Conservation (phyloP, 2,888 invertebrate genomes). For the Pyrocoelia pectoralis region DNA sequence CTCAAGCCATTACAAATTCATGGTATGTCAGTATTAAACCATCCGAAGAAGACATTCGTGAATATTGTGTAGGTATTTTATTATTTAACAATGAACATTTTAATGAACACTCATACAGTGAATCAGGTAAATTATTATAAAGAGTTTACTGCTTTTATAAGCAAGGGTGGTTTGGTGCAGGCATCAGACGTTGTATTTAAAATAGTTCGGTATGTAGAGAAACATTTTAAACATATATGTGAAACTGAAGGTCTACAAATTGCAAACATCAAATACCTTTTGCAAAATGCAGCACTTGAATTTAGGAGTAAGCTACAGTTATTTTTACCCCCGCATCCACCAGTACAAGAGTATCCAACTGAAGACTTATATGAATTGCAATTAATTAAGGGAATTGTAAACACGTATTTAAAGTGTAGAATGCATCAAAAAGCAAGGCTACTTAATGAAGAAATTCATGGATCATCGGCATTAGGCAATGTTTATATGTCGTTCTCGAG, state of each 20-base stretch:
- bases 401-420: conserved; percentile 18
- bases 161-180: conserved; percentile 6
- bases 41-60: conserved; percentile 24
- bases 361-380: too few relatives aligned
- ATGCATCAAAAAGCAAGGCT: conserved; percentile 20
- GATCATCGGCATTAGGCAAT: too few relatives aligned
- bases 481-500: too few relatives aligned
- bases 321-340: conserved; percentile 13
- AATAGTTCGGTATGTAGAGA: too few relatives aligned
- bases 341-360: conserved; percentile 2
- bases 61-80: conserved; percentile 5
- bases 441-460: conserved; percentile 10
- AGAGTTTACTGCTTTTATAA: conserved; percentile 3
- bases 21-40: not conserved
- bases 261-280: not conserved
- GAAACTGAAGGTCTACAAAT: too few relatives aligned
- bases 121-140: conserved; percentile 7
- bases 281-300: conserved; percentile 14
- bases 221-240: too few relatives aligned
- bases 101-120: not conserved
- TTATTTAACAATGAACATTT: not conserved
- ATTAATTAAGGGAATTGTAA: conserved; percentile 17
- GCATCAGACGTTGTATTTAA: conserved; percentile 11
- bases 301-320: conserved; percentile 7
- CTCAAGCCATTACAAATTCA: conserved; percentile 7